These are phyloP conservation scores for Rugalucina vietnamica DNA, from an alignment of 2,888 invertebrate species.

Conservation along the genomic window DNA sequence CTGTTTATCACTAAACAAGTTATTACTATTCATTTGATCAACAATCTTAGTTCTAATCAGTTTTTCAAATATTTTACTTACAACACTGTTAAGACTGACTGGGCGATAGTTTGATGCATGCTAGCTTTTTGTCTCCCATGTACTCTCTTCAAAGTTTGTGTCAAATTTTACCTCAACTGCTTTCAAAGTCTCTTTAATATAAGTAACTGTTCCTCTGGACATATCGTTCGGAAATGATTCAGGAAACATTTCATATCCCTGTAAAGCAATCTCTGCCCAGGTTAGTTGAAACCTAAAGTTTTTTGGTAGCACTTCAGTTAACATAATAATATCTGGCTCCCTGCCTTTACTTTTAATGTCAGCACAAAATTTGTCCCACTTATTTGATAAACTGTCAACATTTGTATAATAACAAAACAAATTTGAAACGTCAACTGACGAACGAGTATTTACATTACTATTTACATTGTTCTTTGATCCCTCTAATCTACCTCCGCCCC, in stretches of 20 bases:
- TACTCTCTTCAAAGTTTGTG: background rate
- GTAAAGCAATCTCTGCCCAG: background rate
- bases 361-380: background rate
- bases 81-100: slow-evolving; percentile 19
- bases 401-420: slow-evolving; percentile 15
- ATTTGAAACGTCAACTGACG: slow-evolving; percentile 5
- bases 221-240: background rate
- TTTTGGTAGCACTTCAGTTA: background rate
- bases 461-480: background rate
- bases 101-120: slow-evolving; percentile 25
- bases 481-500: background rate
- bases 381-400: slow-evolving; percentile 7
- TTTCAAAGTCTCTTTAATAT: background rate
- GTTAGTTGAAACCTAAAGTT: background rate
- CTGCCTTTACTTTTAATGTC: background rate
- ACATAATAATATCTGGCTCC: slow-evolving; percentile 5
- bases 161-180: background rate
- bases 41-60: slow-evolving; percentile 11
- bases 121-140: slow-evolving; percentile 24
- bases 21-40: slow-evolving; percentile 19
- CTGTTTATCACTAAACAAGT: slow-evolving; percentile 37
- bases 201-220: background rate
- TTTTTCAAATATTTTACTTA: slow-evolving; percentile 13
- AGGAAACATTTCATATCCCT: background rate
- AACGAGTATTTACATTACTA: background rate